Evolutionary conservation across 2,888 invertebrate genomes (phyloP), one percentile per base, ranked within the genome.

Genomic region (Phyllotreta striolata): DNA sequence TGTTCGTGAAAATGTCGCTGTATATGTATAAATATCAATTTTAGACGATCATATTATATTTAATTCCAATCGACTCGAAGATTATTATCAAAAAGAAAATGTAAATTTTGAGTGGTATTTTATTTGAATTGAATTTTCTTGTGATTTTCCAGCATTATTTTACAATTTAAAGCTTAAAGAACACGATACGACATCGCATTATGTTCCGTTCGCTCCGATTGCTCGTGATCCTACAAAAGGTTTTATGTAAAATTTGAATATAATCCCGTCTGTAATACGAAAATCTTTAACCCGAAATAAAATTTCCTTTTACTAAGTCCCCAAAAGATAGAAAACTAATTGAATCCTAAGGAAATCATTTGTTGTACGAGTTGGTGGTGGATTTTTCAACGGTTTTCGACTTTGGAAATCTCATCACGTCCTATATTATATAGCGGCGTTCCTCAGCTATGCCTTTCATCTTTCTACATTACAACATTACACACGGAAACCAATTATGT

Each of bases 401-500:
- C 66, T 70, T 73, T 70, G 60, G 68, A 70, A 73, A 76, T 79
- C 78, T 79, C 71, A 76, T 79, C 80, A 80, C 80, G 80, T 79
- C 74, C 72, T 67, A 73, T 78, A 78, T 78, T 79, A 79, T 78
- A 76, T 75, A 71, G 76, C 73, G 69, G 66, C 70, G 66, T 71
- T 74, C 78, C 77, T 77, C 74, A 75, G 75, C 77, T 62, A 61
- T 70, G 74, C 78, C 80, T 80, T 80, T 80, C 80, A 80, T 80
- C 80, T 80, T 77, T 78, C 77, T 74, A 76, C 79, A 79, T 79
- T 78, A 79, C 79, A 78, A 77, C 78, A 79, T 80, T 80, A 79
- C 79, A 78, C 79, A 79, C 79, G 79, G 79, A 78, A 80, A 78
- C 79, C 80, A 80, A 80, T 80, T 80, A 80, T 80, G 77, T 78